A percentile compares a stretch with the other conserved stretches of the same genome.
Conservation (phyloP, 2,888 invertebrate genomes). For the Alloplasta piceator region DNA sequence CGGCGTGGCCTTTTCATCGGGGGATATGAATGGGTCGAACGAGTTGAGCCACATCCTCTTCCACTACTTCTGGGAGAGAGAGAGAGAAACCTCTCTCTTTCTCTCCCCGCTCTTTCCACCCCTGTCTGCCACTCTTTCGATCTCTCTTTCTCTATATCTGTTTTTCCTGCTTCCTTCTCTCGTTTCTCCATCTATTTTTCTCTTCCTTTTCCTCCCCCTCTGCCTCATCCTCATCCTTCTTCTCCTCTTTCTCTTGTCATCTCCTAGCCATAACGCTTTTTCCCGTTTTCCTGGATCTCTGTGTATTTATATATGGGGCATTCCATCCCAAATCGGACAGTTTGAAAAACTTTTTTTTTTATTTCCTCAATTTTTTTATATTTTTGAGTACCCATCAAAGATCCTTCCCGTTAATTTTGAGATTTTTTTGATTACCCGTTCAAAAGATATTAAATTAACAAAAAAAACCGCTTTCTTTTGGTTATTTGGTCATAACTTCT, state of each 20-base stretch:
- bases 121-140: constrained; percentile 53
- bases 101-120: constrained; percentile 55
- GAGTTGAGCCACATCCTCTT: constrained; percentile 82
- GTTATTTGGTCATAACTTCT: too few species aligned
- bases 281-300: constrained; percentile 56
- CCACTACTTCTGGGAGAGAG: constrained; percentile 70
- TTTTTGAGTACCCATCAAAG: too few species aligned
- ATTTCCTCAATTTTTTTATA: too few species aligned
- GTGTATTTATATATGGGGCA: constrained; percentile 4
- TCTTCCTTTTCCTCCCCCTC: constrained; percentile 34
- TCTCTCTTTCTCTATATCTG: constrained; percentile 54
- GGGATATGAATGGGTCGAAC: constrained; percentile 82
- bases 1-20: constrained; percentile 80
- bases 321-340: too few species aligned
- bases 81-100: not conserved
- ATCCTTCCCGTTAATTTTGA: too few species aligned
- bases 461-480: too few species aligned
- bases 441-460: too few species aligned
- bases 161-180: constrained; percentile 56
- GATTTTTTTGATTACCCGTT: too few species aligned
- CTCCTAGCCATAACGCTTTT: constrained; percentile 37
- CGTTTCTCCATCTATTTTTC: constrained; percentile 57
- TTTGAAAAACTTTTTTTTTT: too few species aligned
- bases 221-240: constrained; percentile 15
- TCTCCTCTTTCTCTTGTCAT: constrained; percentile 29